phyloP scores from a whole-genome alignment of 2,113 vertebrate species.

The Etia nguti region DNA sequence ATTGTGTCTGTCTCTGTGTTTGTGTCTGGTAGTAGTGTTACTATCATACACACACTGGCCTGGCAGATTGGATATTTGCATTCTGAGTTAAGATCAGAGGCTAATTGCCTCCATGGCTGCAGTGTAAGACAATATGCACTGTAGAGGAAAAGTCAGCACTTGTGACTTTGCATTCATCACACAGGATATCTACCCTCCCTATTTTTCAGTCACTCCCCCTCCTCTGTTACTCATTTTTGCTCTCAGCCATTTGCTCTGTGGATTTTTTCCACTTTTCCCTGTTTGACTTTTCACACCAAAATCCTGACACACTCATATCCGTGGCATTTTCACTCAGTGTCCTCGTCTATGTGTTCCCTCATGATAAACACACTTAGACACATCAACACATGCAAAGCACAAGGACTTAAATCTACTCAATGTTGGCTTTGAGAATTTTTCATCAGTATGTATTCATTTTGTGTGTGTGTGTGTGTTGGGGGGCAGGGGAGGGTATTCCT shows the following conservation, averaged over 20 bases:
- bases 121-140: background rate
- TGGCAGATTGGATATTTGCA: constrained; percentile 51
- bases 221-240: background rate
- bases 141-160: background rate
- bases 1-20: background rate
- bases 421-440: background rate
- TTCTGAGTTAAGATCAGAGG: constrained; percentile 10
- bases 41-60: constrained; percentile 11
- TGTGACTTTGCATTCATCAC: constrained; percentile 3
- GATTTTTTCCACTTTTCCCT: background rate
- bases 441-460: background rate
- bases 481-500: background rate
- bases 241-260: background rate
- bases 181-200: background rate
- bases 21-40: background rate
- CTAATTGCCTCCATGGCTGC: constrained; percentile 12
- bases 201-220: background rate
- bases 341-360: background rate
- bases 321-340: background rate
- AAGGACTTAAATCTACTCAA: background rate
- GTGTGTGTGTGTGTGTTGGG: background rate
- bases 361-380: background rate
- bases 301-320: background rate
- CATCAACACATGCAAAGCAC: background rate
- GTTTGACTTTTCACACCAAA: background rate